Conservation (phyloP, 35 echinoderm and acorn worm species). For the Lytechinus variegatus region DNA sequence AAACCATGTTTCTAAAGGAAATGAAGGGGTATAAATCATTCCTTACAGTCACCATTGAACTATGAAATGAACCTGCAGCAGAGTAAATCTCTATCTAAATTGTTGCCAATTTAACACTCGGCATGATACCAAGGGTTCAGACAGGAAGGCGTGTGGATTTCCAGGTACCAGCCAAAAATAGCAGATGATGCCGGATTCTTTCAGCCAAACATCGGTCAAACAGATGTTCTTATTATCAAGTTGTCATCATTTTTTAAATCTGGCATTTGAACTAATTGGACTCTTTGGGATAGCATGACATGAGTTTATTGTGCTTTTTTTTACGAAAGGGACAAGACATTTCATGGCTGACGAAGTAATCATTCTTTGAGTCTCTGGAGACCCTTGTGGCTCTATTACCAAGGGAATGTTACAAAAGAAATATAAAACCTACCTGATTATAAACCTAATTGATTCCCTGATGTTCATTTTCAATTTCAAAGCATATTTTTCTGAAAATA, state of each 20-base stretch:
- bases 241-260: not conserved
- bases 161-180: not conserved
- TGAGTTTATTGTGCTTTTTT: not conserved
- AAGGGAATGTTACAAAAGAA: too few species aligned
- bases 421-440: too few species aligned
- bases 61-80: not conserved
- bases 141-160: not conserved
- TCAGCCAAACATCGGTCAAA: not conserved
- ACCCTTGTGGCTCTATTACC: too few species aligned
- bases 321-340: not conserved
- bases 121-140: not conserved
- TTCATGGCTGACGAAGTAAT: too few species aligned
- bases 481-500: too few species aligned
- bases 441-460: too few species aligned
- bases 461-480: too few species aligned
- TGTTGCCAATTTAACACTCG: not conserved
- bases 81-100: not conserved
- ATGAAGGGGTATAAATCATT: not conserved
- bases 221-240: not conserved
- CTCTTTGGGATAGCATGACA: not conserved
- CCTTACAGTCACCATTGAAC: not conserved
- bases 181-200: not conserved
- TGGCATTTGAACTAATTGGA: constrained; percentile 1
- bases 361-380: too few species aligned
- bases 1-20: not conserved